These are phyloP conservation scores for Darevskia nairensis DNA, from an alignment of 2,797 vertebrate species.

Conservation along the genomic window DNA sequence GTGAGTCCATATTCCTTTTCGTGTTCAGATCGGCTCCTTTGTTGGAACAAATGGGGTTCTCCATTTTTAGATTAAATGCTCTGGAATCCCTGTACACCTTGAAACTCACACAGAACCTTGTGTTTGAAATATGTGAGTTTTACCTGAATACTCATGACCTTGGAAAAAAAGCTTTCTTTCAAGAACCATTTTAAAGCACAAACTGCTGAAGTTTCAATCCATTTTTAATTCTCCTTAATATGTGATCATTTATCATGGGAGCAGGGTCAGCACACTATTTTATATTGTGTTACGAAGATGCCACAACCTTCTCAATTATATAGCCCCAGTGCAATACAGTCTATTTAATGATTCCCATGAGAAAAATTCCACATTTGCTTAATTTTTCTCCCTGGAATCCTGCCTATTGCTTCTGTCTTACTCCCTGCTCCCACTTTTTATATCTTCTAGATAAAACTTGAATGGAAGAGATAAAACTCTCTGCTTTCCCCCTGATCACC, in stretches of 20 bases:
- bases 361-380: conserved; percentile 37
- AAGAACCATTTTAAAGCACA: background rate
- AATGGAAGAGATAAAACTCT: background rate
- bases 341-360: conserved; percentile 36
- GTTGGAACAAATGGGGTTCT: background rate
- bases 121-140: background rate
- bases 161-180: background rate
- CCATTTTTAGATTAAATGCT: too few relatives aligned
- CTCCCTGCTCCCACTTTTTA: background rate
- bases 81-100: too few relatives aligned
- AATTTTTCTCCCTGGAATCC: conserved; percentile 41
- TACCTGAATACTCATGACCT: background rate
- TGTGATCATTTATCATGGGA: conserved; percentile 16
- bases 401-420: conserved; percentile 34
- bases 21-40: too few relatives aligned
- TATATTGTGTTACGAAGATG: conserved; percentile 10
- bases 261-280: background rate
- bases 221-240: conserved; percentile 25
- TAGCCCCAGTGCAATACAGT: conserved; percentile 14
- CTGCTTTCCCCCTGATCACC: background rate
- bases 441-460: background rate
- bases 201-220: background rate
- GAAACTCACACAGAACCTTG: background rate
- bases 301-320: conserved; percentile 31
- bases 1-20: background rate